A percentile compares a stretch with the other conserved stretches of the same genome.
Conservation (phyloP, 2,888 invertebrate genomes). For the Myopa tessellatipennis region DNA sequence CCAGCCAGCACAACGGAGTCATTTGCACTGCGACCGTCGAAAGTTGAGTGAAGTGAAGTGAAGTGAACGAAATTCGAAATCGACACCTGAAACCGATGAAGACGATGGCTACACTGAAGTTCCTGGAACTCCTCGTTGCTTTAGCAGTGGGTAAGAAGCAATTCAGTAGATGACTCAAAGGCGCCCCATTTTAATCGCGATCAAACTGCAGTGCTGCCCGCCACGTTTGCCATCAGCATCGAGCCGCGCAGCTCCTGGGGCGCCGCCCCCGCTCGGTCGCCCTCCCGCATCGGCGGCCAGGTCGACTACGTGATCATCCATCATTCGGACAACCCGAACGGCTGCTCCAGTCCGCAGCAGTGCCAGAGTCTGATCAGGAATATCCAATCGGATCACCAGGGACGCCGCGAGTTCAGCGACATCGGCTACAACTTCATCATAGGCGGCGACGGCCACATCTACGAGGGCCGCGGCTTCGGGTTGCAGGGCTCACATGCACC, state of each 20-base stretch:
- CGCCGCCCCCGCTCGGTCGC: slow-evolving; percentile 69
- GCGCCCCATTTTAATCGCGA: too few species aligned
- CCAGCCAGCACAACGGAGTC: background rate
- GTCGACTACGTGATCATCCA: slow-evolving; percentile 78
- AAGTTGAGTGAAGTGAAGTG: background rate
- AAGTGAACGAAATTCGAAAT: background rate
- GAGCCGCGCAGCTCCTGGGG: slow-evolving; percentile 71
- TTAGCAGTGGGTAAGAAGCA: slow-evolving; percentile 53
- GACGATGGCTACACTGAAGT: slow-evolving; percentile 39
- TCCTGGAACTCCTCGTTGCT: slow-evolving; percentile 47
- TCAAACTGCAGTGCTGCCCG: slow-evolving; percentile 45
- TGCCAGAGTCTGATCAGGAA: slow-evolving; percentile 73
- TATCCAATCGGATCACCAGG: slow-evolving; percentile 76
- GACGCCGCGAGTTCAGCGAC: slow-evolving; percentile 74
- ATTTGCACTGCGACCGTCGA: background rate
- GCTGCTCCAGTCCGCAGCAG: slow-evolving; percentile 70
- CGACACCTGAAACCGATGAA: too few species aligned
- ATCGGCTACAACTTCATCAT: slow-evolving; percentile 79
- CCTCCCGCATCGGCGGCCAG: slow-evolving; percentile 69
- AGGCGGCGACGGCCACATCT: slow-evolving; percentile 79
- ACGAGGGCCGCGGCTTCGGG: slow-evolving; percentile 79
- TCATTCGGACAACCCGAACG: slow-evolving; percentile 75
- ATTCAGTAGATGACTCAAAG: background rate
- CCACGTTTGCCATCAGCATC: slow-evolving; percentile 53
- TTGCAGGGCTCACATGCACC: slow-evolving; percentile 78